A percentile compares a stretch with the other conserved stretches of the same genome.
These are phyloP conservation scores for Patella pellucida DNA, from an alignment of 2,888 invertebrate species.

Conservation along the genomic window DNA sequence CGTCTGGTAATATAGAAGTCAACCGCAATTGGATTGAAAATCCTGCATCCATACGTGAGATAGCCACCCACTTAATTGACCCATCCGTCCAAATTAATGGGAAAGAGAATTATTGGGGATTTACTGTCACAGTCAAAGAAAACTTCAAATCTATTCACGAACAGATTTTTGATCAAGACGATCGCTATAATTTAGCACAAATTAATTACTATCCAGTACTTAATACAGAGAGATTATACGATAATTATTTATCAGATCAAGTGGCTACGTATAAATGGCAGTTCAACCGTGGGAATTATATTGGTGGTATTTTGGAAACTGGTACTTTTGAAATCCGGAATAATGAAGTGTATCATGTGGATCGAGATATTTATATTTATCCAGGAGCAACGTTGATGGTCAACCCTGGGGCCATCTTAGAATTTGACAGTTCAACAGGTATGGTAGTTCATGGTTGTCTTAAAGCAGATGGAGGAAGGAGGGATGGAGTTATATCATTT, in stretches of 20 bases:
- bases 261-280: slow-evolving; percentile 84
- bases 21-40: slow-evolving; percentile 90
- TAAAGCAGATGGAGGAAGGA: slow-evolving; percentile 73
- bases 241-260: slow-evolving; percentile 84
- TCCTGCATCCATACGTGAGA: slow-evolving; percentile 90
- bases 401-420: slow-evolving; percentile 87
- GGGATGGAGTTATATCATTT: slow-evolving; percentile 37
- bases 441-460: slow-evolving; percentile 96
- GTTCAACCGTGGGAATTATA: slow-evolving; percentile 55
- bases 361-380: slow-evolving; percentile 92
- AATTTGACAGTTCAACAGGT: slow-evolving; percentile 86
- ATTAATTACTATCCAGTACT: slow-evolving; percentile 92
- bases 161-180: slow-evolving; percentile 65
- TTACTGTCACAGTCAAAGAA: slow-evolving; percentile 39
- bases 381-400: slow-evolving; percentile 93
- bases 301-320: slow-evolving; percentile 61
- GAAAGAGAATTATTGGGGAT: slow-evolving; percentile 92
- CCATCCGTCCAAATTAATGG: slow-evolving; percentile 95
- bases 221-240: slow-evolving; percentile 88
- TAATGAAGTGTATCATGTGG: slow-evolving; percentile 81
- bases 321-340: slow-evolving; percentile 36
- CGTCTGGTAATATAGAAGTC: slow-evolving; percentile 90
- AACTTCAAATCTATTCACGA: slow-evolving; percentile 51
- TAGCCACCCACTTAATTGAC: slow-evolving; percentile 94
- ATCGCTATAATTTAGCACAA: slow-evolving; percentile 88